Evolutionary conservation across 2,113 vertebrate species (phyloP).

Genomic region (Rhinopomastus cyanomelas): DNA sequence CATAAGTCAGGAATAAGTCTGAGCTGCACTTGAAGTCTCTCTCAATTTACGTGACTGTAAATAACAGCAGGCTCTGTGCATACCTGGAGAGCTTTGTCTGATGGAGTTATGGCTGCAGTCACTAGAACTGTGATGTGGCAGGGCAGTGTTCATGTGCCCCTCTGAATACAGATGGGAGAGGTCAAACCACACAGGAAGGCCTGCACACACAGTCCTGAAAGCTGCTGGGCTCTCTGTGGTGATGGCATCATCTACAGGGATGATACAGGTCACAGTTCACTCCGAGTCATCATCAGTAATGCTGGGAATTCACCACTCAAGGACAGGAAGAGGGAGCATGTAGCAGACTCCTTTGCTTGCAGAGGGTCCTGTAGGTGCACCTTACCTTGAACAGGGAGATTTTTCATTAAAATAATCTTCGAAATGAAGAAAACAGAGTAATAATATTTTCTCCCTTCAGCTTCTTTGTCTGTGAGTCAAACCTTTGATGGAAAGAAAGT

Average conservation of each 20-base stretch:
- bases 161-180: background rate
- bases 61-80: background rate
- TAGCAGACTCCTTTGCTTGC: background rate
- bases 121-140: accelerated
- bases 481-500: background rate
- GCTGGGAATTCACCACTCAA: accelerated
- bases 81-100: background rate
- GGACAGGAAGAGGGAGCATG: background rate
- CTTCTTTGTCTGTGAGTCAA: background rate
- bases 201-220: background rate
- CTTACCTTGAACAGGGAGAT: background rate
- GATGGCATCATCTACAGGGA: background rate
- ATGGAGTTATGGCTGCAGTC: background rate
- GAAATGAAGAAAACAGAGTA: background rate
- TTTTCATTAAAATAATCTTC: background rate
- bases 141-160: background rate
- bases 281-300: background rate
- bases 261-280: background rate
- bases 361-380: background rate
- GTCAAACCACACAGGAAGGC: background rate
- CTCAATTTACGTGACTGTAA: background rate
- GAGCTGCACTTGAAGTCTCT: background rate
- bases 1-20: background rate
- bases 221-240: accelerated
- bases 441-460: background rate